Evolutionary conservation across 2,888 invertebrate genomes (phyloP).

Genomic region (Belgica antarctica): DNA sequence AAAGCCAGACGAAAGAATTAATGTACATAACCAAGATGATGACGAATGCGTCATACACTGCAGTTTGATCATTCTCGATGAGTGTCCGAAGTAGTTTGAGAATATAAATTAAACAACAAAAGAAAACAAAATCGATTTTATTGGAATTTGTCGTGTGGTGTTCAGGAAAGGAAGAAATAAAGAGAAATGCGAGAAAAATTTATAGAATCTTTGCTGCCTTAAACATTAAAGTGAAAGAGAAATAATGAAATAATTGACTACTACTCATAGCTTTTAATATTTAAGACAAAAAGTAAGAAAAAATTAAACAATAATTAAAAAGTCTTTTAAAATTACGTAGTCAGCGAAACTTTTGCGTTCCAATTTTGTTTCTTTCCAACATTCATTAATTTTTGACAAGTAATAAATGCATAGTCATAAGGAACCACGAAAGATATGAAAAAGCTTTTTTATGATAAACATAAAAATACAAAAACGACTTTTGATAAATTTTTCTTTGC

Average conservation of each 20-base stretch:
- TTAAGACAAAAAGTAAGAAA: neutral
- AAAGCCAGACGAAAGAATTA: neutral
- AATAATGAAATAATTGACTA: constrained; percentile 37
- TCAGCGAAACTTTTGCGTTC: neutral
- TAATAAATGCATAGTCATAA: neutral
- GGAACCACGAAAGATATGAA: constrained; percentile 1
- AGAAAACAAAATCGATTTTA: neutral
- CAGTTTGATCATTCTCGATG: neutral
- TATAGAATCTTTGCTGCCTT: constrained; percentile 44
- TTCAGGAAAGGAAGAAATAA: neutral
- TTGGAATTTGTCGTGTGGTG: neutral
- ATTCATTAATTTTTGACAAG: neutral
- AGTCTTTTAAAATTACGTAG: neutral
- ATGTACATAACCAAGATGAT: neutral
- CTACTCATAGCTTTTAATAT: constrained; percentile 35
- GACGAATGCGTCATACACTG: neutral
- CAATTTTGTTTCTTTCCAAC: neutral
- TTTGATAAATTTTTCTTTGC: constrained; percentile 42
- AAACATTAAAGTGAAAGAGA: constrained; percentile 24
- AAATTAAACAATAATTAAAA: constrained; percentile 6
- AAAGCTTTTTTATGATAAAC: constrained; percentile 45
- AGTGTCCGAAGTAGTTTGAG: neutral
- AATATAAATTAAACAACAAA: no score
- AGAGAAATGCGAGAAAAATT: constrained; percentile 1
- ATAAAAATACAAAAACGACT: constrained; percentile 34